phyloP scores from a whole-genome alignment of 2,113 vertebrate genomes.

The Colossoma macropomum region DNA sequence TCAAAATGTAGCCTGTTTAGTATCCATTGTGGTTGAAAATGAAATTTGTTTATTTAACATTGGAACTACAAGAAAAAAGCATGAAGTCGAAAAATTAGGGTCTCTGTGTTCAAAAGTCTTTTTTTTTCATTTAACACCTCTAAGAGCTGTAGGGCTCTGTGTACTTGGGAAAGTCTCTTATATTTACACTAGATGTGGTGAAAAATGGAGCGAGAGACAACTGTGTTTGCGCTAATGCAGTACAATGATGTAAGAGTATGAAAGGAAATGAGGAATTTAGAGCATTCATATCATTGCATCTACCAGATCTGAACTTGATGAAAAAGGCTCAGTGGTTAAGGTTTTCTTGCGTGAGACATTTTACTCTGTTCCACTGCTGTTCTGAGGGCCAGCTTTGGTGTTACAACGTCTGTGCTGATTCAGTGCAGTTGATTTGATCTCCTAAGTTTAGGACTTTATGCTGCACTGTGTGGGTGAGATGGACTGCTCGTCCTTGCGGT shows the following conservation, averaged over 20 bases:
- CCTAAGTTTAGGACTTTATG: slow-evolving; percentile 24
- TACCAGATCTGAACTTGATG: not conserved
- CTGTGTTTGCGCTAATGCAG: not conserved
- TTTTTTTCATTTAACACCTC: no score
- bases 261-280: not conserved
- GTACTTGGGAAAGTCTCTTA: not conserved
- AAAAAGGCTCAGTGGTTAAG: no score
- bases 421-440: not conserved
- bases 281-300: not conserved
- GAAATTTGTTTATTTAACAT: no score
- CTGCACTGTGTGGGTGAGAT: slow-evolving; percentile 13
- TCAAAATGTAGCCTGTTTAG: no score
- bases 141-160: not conserved
- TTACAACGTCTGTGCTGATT: slow-evolving; percentile 2
- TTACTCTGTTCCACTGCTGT: not conserved
- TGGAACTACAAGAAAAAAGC: no score
- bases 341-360: not conserved
- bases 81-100: no score
- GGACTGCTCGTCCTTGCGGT: not conserved
- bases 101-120: no score
- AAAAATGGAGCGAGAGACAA: not conserved
- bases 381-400: not conserved
- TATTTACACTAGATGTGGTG: not conserved
- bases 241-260: not conserved
- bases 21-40: no score